A percentile compares a stretch with the other conserved stretches of the same genome.
Evolutionary conservation across 2,113 vertebrate genomes (phyloP).

Genomic region (Epinephelus fuscoguttatus): DNA sequence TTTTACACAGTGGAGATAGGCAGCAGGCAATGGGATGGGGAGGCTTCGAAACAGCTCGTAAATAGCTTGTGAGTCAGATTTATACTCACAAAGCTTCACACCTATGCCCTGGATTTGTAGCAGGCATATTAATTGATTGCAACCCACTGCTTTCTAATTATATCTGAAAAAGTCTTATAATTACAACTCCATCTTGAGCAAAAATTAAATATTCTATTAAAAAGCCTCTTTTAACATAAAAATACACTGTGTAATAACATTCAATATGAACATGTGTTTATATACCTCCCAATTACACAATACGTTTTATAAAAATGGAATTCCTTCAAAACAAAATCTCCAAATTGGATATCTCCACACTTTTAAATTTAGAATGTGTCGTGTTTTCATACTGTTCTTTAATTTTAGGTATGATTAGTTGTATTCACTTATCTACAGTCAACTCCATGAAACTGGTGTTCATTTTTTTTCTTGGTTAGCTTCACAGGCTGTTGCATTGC

Average conservation of each 20-base stretch:
- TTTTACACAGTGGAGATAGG: slow-evolving; percentile 48
- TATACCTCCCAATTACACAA: neutral
- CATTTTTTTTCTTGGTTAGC: neutral
- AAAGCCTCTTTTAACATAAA: neutral
- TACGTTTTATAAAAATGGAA: neutral
- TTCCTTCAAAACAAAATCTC: neutral
- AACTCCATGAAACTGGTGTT: neutral
- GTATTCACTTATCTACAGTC: neutral
- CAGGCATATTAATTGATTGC: slow-evolving; percentile 44
- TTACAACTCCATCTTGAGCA: slow-evolving; percentile 11
- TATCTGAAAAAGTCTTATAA: neutral
- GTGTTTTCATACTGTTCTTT: neutral
- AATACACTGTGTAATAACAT: neutral
- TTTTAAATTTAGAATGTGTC: neutral
- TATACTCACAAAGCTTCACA: slow-evolving; percentile 23
- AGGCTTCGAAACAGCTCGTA: slow-evolving; percentile 36
- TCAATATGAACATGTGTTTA: neutral
- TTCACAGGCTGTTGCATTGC: neutral
- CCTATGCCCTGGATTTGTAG: slow-evolving; percentile 45
- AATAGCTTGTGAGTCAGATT: slow-evolving; percentile 57
- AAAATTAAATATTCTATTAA: neutral
- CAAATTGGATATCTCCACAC: neutral
- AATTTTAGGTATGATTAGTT: neutral
- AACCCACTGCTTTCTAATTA: slow-evolving; percentile 49
- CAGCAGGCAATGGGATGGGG: slow-evolving; percentile 24